phyloP scores from a whole-genome alignment of 1,140 invertebrate species.

The Tyrophagus putrescentiae region DNA sequence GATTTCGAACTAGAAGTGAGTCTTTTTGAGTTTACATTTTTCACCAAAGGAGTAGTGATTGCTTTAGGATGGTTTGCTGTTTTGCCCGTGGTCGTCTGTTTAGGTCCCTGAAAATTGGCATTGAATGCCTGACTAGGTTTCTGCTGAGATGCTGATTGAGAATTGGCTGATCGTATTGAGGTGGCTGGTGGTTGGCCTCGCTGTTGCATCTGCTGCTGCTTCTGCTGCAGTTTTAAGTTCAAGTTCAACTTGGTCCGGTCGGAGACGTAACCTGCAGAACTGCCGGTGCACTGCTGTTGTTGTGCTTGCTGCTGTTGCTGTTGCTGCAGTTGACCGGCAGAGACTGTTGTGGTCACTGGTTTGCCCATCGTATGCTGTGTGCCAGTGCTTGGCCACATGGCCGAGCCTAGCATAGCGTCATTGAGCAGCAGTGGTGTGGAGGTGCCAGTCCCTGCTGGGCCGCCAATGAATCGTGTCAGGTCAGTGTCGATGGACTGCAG shows the following conservation, averaged over 20 bases:
- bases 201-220: conserved; percentile 12
- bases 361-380: no score
- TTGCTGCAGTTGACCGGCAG: not conserved
- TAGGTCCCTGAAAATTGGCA: no score
- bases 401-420: not conserved
- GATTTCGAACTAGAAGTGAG: no score
- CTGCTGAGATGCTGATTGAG: no score
- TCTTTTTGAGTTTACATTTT: no score
- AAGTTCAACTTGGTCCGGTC: conserved; percentile 19
- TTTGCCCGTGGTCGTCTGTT: not conserved
- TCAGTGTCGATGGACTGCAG: not conserved
- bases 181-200: not conserved
- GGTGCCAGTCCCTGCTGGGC: not conserved
- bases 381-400: no score
- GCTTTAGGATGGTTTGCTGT: no score
- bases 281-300: no score
- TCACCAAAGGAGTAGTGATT: no score
- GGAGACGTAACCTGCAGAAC: not conserved
- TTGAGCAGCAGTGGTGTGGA: not conserved
- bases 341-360: no score
- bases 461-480: not conserved
- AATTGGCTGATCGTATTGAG: not conserved
- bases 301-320: no score
- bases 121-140: not conserved
- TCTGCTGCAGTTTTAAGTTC: conserved; percentile 19